A percentile compares a stretch with the other conserved stretches of the same genome.
These are phyloP conservation scores for Ochropacha duplaris DNA, from an alignment of 2,888 invertebrate genomes.

Conservation along the genomic window DNA sequence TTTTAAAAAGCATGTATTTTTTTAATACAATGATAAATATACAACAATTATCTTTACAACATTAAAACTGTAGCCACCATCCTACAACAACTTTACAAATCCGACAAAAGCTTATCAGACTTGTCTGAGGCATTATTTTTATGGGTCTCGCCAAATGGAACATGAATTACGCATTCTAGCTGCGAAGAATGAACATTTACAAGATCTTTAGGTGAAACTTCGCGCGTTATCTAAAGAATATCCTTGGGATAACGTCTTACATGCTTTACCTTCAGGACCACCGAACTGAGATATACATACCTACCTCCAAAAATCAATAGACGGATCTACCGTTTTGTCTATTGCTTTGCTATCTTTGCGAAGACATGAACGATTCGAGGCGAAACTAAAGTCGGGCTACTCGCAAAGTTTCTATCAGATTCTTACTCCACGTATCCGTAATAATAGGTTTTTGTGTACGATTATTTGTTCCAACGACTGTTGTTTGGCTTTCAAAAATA, in stretches of 20 bases:
- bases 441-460: slow-evolving; percentile 3
- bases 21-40: neutral
- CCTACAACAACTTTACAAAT: slow-evolving; percentile 5
- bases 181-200: slow-evolving; percentile 46
- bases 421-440: slow-evolving; percentile 2
- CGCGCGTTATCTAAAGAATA: slow-evolving; percentile 45
- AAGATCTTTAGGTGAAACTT: slow-evolving; percentile 49
- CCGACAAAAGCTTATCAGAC: slow-evolving; percentile 28
- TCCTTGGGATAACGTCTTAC: slow-evolving; percentile 32
- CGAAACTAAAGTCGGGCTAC: slow-evolving; percentile 18
- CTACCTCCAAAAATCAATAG: slow-evolving; percentile 34
- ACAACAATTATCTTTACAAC: neutral
- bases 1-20: too few relatives aligned
- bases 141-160: slow-evolving; percentile 36
- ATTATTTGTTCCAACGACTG: slow-evolving; percentile 1
- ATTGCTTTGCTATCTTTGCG: slow-evolving; percentile 29
- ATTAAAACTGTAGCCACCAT: neutral
- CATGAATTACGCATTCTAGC: slow-evolving; percentile 48
- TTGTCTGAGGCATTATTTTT: slow-evolving; percentile 35
- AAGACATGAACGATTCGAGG: slow-evolving; percentile 32
- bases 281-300: slow-evolving; percentile 22
- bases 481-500: neutral
- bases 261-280: slow-evolving; percentile 23
- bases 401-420: slow-evolving; percentile 14
- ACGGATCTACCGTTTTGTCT: slow-evolving; percentile 37